Base-by-base conservation (phyloP, 2,113 vertebrate genomes). In the Elaphurus davidianus region DNA sequence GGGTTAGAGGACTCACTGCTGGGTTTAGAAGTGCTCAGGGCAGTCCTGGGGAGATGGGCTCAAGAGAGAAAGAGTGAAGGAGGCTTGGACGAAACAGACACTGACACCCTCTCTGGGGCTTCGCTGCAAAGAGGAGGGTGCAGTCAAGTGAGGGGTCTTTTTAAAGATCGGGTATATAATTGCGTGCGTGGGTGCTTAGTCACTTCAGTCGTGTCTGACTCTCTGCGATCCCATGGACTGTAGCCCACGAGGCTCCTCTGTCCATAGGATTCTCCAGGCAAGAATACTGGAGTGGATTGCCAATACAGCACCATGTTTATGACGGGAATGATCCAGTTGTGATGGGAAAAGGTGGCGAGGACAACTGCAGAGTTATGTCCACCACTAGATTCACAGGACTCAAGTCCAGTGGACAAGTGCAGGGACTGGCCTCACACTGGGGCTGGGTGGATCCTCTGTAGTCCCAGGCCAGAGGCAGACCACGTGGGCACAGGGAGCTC, bases 391-490 rank as follows among this genome's bases (percentile, higher is more conserved):
- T 57, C 4, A 7, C 87, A 27, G 47, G 1, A 60, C 40, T 5
- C 3, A 50, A 43, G 28, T 36, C 30, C 21, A 19, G 50, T 0
- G n/a, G 52, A 0, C 17, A 27, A 2, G 23, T 9, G 60, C 4
- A 40, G 28, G 43, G 55, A 1, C 23, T 1, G 30, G 27, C 28
- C 30, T 19, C 17, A 7, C 23, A 1, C 28, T n/a, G 40, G 21
- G 76, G 40, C 45, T 2, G 0, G 27, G 11, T 1, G 11, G 3
- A 6, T 62, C 33, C 40, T 45, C 50, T 28, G 5, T 0, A 10
- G 45, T 50, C 55, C 2, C 5, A 36, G n/a, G 33, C 47, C 27
- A 87, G 45, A 76, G 36, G 45, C 54, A 64, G 45, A 36, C 54
- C 12, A 0, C 0, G 0, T 21, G 50, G 50, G 50, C 54, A 28